Base-by-base conservation (phyloP, 1,140 invertebrate species). In the Watersipora subatra region DNA sequence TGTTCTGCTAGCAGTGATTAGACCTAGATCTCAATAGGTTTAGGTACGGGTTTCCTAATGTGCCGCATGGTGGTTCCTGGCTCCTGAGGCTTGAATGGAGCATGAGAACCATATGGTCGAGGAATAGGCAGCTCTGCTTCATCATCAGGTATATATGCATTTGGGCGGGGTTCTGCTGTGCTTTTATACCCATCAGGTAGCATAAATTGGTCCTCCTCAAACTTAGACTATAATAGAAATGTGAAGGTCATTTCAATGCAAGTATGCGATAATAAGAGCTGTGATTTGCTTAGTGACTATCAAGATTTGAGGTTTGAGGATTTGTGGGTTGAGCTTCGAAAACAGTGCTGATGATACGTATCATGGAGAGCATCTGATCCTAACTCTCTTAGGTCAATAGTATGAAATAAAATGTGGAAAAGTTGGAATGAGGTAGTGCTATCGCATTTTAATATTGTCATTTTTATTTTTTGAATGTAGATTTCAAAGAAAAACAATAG, bases 21-120 rank as follows among this genome's bases (percentile, higher is more conserved):
- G n/a, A n/a, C n/a, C n/a, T 77, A 81, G 46, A 81, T 81, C 71
- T 81, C 78, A 66, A 80, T 80, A 24, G 77, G 76, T 69, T 80
- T 80, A 20, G 76, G 76, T 46, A 76, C 71, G 58, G 78, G 79
- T 71, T 81, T 81, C 57, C 77, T 69, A 63, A 78, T 76, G 66
- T 80, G 78, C 66, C 79, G 66, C 73, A 81, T 80, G 57, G 73
- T 76, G 3, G 78, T 74, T 25, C 79, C 78, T 12, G 71, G 22
- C 56, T 80, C 78, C 22, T 68, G 68, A 1, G 79, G 79, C 69
- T 80, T 80, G 70, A 80, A 81, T 20, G 79, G 79, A 25, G 78
- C 77, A 70, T 78, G 73, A 62, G 72, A 71, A 46, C 79, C 79
- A 68, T 80, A 81, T 3, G 79, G 79, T 28, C 77, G 67, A 17